phyloP scores from a whole-genome alignment of 2,113 vertebrate species.

The Pongo pygmaeus region DNA sequence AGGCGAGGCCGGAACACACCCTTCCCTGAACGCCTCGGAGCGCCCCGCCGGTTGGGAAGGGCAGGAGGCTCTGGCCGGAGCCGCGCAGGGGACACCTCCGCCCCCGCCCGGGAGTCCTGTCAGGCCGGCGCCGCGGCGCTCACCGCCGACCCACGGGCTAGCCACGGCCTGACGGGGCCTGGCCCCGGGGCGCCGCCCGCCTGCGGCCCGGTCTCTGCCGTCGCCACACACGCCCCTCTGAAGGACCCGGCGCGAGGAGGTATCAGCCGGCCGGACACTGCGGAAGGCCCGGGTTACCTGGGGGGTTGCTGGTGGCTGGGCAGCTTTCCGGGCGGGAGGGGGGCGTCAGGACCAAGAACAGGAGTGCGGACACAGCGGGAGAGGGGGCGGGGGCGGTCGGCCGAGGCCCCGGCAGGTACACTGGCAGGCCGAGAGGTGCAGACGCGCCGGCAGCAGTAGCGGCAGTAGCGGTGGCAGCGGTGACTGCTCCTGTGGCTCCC shows the following conservation, averaged over 20 bases:
- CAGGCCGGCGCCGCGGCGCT: background rate
- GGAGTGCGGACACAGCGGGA: slow-evolving; percentile 8
- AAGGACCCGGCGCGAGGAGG: background rate
- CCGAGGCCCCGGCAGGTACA: slow-evolving; percentile 34
- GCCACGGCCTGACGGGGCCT: slow-evolving; percentile 8
- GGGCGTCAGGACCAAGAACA: slow-evolving; percentile 73
- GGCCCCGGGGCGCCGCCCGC: background rate
- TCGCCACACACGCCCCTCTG: background rate
- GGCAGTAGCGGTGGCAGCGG: background rate
- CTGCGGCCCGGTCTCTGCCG: background rate
- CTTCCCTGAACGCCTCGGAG: background rate
- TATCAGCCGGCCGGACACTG: background rate
- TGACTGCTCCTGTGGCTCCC: slow-evolving; percentile 69
- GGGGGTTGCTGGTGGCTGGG: slow-evolving; percentile 81
- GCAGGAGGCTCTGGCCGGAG: background rate
- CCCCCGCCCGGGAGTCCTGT: background rate
- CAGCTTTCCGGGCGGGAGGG: slow-evolving; percentile 80
- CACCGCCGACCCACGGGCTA: background rate
- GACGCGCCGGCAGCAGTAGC: background rate
- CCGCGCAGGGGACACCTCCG: background rate
- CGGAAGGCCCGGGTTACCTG: slow-evolving; percentile 76
- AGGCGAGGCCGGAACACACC: slow-evolving; percentile 2
- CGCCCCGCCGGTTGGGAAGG: background rate
- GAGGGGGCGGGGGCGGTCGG: slow-evolving; percentile 37
- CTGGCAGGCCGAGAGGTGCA: slow-evolving; percentile 24